Evolutionary conservation across 1,140 invertebrate species (phyloP).

Genomic region (Drosophila grimshawi): DNA sequence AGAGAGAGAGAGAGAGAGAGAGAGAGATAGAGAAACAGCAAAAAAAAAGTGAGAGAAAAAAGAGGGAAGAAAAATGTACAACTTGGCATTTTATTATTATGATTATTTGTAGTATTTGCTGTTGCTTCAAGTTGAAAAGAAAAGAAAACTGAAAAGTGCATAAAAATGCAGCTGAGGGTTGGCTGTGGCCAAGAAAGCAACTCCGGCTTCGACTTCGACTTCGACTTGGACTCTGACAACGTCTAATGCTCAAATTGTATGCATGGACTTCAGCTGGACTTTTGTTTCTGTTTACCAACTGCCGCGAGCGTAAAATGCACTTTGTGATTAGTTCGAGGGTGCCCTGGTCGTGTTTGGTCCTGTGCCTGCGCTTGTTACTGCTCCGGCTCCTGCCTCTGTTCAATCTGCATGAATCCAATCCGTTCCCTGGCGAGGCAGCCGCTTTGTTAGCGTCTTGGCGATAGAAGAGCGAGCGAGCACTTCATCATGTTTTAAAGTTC

Average conservation of each 20-base stretch:
- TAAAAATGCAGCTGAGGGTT: conserved; percentile 70
- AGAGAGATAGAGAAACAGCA: conserved; percentile 17
- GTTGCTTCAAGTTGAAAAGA: conserved; percentile 66
- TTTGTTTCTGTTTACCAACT: conserved; percentile 78
- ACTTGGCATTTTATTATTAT: conserved; percentile 83
- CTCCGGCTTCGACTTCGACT: neutral
- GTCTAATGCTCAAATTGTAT: conserved; percentile 70
- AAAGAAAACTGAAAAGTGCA: conserved; percentile 80
- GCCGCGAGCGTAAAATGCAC: conserved; percentile 79
- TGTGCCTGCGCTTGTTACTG: neutral
- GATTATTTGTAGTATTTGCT: conserved; percentile 81
- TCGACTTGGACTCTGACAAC: conserved; percentile 18
- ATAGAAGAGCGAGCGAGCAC: conserved; percentile 47
- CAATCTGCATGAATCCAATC: neutral
- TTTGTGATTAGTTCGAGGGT: conserved; percentile 81
- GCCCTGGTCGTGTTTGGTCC: conserved; percentile 32
- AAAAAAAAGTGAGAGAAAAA: conserved; percentile 21
- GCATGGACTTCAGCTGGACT: conserved; percentile 74
- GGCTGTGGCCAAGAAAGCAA: neutral
- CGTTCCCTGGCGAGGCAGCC: conserved; percentile 1
- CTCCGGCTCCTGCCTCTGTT: neutral
- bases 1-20: conserved; percentile 21
- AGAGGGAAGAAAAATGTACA: conserved; percentile 66
- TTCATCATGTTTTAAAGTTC: conserved; percentile 80
- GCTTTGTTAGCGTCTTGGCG: conserved; percentile 58